Evolutionary conservation across 2,888 invertebrate genomes (phyloP).

Genomic region (Chironomus tentans): DNA sequence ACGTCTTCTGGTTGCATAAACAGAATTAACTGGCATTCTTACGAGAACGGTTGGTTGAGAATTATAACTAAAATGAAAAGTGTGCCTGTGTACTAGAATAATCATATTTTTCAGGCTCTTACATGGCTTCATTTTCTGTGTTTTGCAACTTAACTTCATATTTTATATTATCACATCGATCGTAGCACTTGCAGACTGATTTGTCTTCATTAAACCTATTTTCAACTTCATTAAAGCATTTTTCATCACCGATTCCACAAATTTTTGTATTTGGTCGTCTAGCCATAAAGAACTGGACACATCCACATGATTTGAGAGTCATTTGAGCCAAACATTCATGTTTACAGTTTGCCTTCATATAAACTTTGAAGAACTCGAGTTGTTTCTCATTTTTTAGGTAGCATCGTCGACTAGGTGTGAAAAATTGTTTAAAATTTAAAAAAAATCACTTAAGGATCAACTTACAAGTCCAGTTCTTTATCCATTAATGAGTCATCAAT

Average conservation of each 20-base stretch:
- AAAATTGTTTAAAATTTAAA: neutral
- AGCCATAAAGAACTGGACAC: neutral
- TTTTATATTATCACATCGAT: neutral
- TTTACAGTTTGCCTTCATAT: neutral
- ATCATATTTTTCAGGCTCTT: too few relatives aligned
- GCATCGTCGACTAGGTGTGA: neutral
- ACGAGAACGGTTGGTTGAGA: too few relatives aligned
- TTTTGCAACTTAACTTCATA: neutral
- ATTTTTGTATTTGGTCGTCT: neutral
- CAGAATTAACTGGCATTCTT: too few relatives aligned
- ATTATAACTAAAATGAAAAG: too few relatives aligned
- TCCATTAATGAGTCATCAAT: neutral
- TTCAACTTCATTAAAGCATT: neutral
- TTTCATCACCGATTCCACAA: neutral
- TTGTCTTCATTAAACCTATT: neutral
- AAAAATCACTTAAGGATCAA: too few relatives aligned
- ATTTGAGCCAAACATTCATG: constrained; percentile 1
- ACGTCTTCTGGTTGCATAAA: neutral
- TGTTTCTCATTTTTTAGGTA: neutral
- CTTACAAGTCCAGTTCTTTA: too few relatives aligned
- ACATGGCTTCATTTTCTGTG: too few relatives aligned
- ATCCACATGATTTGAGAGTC: neutral
- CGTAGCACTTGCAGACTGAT: neutral
- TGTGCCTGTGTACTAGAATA: too few relatives aligned
- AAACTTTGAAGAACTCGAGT: neutral